Evolutionary conservation across 1,140 invertebrate species (phyloP), one percentile per base, ranked within the genome.

Genomic region (Drepana arcuata): DNA sequence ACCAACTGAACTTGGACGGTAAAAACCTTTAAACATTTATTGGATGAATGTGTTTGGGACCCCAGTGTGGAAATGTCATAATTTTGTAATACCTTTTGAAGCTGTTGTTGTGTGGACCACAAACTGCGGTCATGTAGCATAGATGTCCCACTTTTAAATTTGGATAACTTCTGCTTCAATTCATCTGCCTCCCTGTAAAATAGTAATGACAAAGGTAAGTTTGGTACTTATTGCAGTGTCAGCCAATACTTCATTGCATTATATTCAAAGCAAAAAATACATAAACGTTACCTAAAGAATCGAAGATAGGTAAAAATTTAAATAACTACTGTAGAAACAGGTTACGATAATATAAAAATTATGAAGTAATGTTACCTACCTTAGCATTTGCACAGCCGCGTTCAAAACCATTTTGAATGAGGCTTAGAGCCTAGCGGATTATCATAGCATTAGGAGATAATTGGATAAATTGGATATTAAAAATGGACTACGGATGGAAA

Each of bases 21-120:
- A n/a, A n/a, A n/a, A n/a, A n/a, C n/a, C n/a, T n/a, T n/a, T n/a
- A n/a, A n/a, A n/a, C n/a, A n/a, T n/a, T n/a, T n/a, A n/a, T n/a
- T n/a, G n/a, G n/a, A n/a, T n/a, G n/a, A n/a, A n/a, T n/a, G n/a
- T n/a, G n/a, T n/a, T n/a, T n/a, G n/a, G n/a, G n/a, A n/a, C n/a
- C n/a, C n/a, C n/a, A n/a, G n/a, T n/a, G n/a, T n/a, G n/a, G n/a
- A n/a, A n/a, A n/a, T n/a, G n/a, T n/a, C n/a, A n/a, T n/a, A n/a
- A n/a, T n/a, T n/a, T n/a, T n/a, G n/a, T n/a, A n/a, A 16, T 57
- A 94, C 88, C 59, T 88, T 89, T 70, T 91, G 91, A 23, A 94
- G 69, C 55, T 90, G 90, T 37, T 93, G 78, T 61, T 91, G 90
- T 48, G 69, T 70, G 7, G 66, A 49, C 86, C 87, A 61, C 65